These are phyloP conservation scores for Aurelia aurita DNA, from an alignment of 30 jellyfish, hydroid and myxozoan genomes.

Conservation along the genomic window DNA sequence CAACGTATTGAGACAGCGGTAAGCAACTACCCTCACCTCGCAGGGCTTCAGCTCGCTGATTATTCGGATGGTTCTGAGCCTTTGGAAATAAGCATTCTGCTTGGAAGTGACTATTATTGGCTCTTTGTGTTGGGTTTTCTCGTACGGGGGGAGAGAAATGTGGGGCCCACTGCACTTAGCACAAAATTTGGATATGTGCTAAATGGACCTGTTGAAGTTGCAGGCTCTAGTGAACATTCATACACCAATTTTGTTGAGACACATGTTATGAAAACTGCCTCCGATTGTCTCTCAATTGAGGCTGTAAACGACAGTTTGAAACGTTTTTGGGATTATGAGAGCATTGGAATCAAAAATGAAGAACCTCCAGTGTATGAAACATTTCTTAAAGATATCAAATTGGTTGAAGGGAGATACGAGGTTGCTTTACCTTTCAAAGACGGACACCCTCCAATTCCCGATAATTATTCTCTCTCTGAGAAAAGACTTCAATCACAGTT, in stretches of 20 bases:
- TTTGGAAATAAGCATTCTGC: not conserved
- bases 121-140: not conserved
- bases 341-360: slow-evolving; percentile 23
- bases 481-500: not conserved
- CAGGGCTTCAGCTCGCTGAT: slow-evolving; percentile 39
- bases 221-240: not conserved
- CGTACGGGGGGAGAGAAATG: not conserved
- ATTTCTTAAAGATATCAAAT: slow-evolving; percentile 23
- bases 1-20: slow-evolving; percentile 15
- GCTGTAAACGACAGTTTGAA: not conserved
- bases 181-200: not conserved
- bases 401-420: slow-evolving; percentile 16
- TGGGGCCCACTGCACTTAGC: not conserved
- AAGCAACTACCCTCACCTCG: slow-evolving; percentile 21
- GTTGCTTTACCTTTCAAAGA: slow-evolving; percentile 44
- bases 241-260: not conserved
- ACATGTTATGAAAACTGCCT: slow-evolving; percentile 21
- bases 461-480: slow-evolving; percentile 14
- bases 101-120: slow-evolving; percentile 35
- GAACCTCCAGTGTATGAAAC: slow-evolving; percentile 17
- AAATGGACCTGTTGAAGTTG: not conserved
- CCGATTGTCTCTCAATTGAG: not conserved
- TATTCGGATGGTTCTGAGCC: not conserved
- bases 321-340: slow-evolving; percentile 25
- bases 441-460: not conserved